Percentiles rank a stretch among this genome's conserved stretches.
phyloP scores from a whole-genome alignment of 1,140 invertebrate species.

The Gonioctena quinquepunctata region DNA sequence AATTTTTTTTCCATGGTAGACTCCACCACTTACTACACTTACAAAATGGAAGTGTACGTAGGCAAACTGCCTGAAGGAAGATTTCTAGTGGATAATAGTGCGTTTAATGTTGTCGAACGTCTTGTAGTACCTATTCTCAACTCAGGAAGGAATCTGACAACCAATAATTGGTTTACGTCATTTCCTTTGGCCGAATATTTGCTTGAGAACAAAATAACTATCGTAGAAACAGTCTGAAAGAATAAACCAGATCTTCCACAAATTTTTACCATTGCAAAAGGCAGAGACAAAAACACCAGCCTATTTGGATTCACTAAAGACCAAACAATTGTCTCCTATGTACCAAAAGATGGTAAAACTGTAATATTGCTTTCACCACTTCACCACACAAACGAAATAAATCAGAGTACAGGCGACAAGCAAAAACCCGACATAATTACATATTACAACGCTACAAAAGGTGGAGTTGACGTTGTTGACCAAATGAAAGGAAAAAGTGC shows the following conservation, averaged over 20 bases:
- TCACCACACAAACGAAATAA: background rate
- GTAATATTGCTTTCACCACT: background rate
- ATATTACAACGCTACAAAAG: background rate
- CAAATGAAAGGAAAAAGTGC: background rate
- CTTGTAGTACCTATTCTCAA: conserved; percentile 35
- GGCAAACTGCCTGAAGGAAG: background rate
- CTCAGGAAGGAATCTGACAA: conserved; percentile 47
- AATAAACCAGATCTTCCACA: background rate
- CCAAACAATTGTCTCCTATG: background rate
- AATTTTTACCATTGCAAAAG: background rate
- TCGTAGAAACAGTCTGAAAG: too few relatives aligned
- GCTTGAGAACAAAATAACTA: background rate
- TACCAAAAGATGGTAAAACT: conserved; percentile 2
- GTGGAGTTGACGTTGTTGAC: background rate
- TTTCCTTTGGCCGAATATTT: background rate
- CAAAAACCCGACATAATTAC: background rate
- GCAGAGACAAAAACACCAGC: background rate
- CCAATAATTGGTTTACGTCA: conserved; percentile 25
- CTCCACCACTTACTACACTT: background rate
- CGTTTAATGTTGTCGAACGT: background rate
- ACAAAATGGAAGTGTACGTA: conserved; percentile 9
- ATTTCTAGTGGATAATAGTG: background rate
- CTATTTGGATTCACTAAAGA: background rate
- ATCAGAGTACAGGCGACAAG: background rate
- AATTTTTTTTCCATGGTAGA: conserved; percentile 2